Conservation (phyloP, 2,113 vertebrate species). For the Clarias macrocephalus region DNA sequence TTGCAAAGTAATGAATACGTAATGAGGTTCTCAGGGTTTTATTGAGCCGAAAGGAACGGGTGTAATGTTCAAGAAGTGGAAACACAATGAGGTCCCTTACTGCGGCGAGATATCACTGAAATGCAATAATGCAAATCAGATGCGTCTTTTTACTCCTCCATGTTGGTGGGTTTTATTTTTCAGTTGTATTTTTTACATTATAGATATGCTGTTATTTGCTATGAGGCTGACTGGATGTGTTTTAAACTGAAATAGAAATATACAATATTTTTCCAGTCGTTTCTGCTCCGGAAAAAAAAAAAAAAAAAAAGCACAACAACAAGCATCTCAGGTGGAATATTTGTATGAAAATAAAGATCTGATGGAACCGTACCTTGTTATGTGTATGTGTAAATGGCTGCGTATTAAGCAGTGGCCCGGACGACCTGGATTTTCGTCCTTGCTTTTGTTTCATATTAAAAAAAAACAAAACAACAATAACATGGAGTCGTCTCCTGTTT, state of each 20-base stretch:
- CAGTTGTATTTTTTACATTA: neutral
- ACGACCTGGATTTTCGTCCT: neutral
- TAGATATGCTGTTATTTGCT: neutral
- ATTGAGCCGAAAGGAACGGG: neutral
- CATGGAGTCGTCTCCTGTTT: neutral
- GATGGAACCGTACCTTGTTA: neutral
- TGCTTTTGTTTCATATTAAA: neutral
- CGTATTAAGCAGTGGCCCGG: neutral
- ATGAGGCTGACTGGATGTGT: neutral
- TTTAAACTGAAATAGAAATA: neutral
- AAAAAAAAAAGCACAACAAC: neutral
- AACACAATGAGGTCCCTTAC: neutral
- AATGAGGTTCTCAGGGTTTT: neutral
- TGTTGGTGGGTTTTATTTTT: neutral
- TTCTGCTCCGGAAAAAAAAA: neutral
- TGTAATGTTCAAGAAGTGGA: neutral
- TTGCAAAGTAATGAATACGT: neutral
- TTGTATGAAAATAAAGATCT: constrained; percentile 1
- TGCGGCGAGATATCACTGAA: neutral
- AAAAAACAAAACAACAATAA: neutral
- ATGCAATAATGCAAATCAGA: constrained; percentile 1
- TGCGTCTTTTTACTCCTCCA: neutral
- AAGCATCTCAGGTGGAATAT: neutral
- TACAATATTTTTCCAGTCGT: neutral
- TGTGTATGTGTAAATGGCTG: neutral